Base-by-base conservation (phyloP, 2,797 vertebrate species). In the Gouania willdenowi region DNA sequence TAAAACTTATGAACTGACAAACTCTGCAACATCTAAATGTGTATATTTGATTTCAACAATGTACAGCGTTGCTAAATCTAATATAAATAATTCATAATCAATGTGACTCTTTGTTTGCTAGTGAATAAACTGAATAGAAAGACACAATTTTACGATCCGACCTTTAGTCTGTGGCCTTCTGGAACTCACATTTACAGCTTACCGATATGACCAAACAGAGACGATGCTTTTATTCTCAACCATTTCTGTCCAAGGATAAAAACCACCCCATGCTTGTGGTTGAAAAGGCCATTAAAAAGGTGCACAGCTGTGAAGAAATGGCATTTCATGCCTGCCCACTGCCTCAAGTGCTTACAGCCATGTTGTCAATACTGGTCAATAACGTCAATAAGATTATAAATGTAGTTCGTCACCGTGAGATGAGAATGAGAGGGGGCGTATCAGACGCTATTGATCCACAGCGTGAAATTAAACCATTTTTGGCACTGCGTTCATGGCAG, bases 391-490 rank as follows among this genome's bases (percentile, higher is more conserved):
- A 23, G 36, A 58, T 78, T 71, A 79, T 74, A 76, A 82, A 81
- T 74, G 72, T 66, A 41, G 69, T 10, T 40, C 42, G 41, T 66
- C 43, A 13, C 51, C 19, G 15, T 60, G 64, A 79, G 73, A 74
- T 42, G 43, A 61, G 53, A 64, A 36, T 14, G 61, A 75, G 65
- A 63, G 42, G 54, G 68, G 59, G 63, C 62, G 60, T 60, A 79
- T 79, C 76, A 71, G 69, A 51, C 64, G 62, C 25, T 68, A 82
- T 86, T 68, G 82, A 86, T 83, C 75, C 55, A 22, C 6, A 17
- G 18, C 31, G 53, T 61, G 52, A 79, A 76, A 81, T 82, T 71
- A 79, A 79, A 77, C 59, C 69, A 70, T 73, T 82, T 83, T 82
- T 65, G 52, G 44, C 37, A 24, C 60, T n/a, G 44, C 62, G 59